Evolutionary conservation across 92 coral and sea anemone species (phyloP).

Genomic region (Zoanthus solanderi): DNA sequence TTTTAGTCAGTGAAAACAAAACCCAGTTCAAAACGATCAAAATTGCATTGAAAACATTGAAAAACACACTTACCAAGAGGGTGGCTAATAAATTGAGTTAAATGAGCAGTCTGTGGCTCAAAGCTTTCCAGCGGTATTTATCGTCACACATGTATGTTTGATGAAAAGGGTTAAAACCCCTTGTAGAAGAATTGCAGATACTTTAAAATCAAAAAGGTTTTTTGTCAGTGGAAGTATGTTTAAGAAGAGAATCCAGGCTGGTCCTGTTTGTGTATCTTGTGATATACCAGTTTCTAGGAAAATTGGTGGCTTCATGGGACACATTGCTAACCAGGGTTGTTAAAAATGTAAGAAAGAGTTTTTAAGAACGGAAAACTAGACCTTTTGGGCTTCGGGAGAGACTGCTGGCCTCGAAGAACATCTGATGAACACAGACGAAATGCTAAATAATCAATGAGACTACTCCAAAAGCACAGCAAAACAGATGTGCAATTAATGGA

Average conservation of each 20-base stretch:
- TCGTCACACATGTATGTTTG: too few species aligned
- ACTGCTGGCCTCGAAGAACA: background rate
- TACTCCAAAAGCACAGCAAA: conserved; percentile 49
- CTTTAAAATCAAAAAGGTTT: conserved; percentile 46
- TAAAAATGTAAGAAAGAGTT: conserved; percentile 1
- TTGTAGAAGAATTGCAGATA: conserved; percentile 62
- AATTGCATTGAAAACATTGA: too few species aligned
- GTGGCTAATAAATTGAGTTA: too few species aligned
- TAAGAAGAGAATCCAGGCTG: conserved; percentile 54
- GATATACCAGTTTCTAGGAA: conserved; percentile 76
- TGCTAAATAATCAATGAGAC: conserved; percentile 38
- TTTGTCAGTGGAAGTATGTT: conserved; percentile 57
- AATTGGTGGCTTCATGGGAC: conserved; percentile 72
- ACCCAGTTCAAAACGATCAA: too few species aligned
- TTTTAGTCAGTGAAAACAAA: too few species aligned
- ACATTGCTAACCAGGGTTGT: conserved; percentile 75
- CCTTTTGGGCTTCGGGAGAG: too few species aligned
- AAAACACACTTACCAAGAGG: too few species aligned
- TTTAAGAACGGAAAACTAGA: too few species aligned
- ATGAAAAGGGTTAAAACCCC: conserved; percentile 43
- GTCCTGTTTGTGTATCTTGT: conserved; percentile 66
- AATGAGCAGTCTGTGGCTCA: too few species aligned
- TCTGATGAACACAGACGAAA: conserved; percentile 51
- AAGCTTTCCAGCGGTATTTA: too few species aligned
- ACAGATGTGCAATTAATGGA: conserved; percentile 56